phyloP scores from a whole-genome alignment of 2,888 invertebrate species.

The Heliconius charithonia region DNA sequence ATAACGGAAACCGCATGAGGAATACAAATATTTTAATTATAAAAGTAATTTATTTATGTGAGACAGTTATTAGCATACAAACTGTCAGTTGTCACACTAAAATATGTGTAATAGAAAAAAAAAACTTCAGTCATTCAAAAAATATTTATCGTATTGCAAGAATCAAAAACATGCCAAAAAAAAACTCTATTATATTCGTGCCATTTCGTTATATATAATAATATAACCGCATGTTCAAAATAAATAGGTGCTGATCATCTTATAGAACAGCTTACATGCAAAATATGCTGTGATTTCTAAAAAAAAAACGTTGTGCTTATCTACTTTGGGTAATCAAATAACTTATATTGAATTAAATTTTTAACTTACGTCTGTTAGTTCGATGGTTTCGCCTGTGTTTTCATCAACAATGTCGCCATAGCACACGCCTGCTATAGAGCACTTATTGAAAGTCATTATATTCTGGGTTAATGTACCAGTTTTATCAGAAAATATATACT shows the following conservation, averaged over 20 bases:
- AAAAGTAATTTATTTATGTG: background rate
- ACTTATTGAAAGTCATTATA: slow-evolving; percentile 99
- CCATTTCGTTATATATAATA: slow-evolving; percentile 31
- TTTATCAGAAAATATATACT: slow-evolving; percentile 99
- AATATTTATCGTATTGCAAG: background rate
- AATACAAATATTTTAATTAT: background rate
- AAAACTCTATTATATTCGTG: slow-evolving; percentile 32
- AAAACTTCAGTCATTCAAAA: background rate
- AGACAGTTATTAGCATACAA: slow-evolving; percentile 12
- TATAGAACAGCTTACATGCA: slow-evolving; percentile 49
- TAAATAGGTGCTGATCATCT: slow-evolving; percentile 37
- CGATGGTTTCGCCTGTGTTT: slow-evolving; percentile 93
- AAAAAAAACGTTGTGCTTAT: slow-evolving; percentile 34
- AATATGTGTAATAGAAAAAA: background rate
- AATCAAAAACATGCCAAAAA: slow-evolving; percentile 21
- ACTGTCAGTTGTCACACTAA: slow-evolving; percentile 9
- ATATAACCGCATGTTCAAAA: slow-evolving; percentile 35
- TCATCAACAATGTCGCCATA: slow-evolving; percentile 97
- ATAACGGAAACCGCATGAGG: slow-evolving; percentile 1
- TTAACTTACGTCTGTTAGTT: slow-evolving; percentile 89
- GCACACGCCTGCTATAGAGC: slow-evolving; percentile 95
- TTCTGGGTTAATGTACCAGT: slow-evolving; percentile 99
- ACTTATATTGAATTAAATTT: background rate
- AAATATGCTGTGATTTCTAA: slow-evolving; percentile 40
- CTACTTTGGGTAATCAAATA: slow-evolving; percentile 36